These are phyloP conservation scores for Malurus cyaneus DNA, from an alignment of 2,113 vertebrate genomes.

Conservation along the genomic window DNA sequence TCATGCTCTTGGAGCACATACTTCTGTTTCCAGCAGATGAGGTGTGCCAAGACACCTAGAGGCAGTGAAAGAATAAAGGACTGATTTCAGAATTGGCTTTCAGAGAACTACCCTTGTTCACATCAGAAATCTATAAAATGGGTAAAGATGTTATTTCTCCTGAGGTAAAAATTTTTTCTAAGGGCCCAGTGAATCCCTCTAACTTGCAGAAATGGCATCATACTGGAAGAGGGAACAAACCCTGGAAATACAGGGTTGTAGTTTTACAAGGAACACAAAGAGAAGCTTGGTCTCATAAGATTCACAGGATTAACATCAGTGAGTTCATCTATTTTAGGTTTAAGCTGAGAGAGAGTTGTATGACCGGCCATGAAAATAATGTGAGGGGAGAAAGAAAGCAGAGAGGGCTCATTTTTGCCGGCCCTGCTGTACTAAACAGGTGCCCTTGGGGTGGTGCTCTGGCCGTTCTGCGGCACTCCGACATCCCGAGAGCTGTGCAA, in stretches of 20 bases:
- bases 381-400: fast-evolving
- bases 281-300: background rate
- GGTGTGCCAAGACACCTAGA: background rate
- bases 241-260: background rate
- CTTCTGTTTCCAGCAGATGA: background rate
- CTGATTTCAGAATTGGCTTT: background rate
- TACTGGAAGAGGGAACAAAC: background rate
- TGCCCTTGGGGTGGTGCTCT: background rate
- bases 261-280: background rate
- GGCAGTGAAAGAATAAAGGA: background rate
- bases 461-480: fast-evolving
- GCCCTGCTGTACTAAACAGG: fast-evolving
- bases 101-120: background rate
- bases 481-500: fast-evolving
- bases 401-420: fast-evolving
- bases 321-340: background rate
- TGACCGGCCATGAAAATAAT: background rate
- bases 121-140: background rate
- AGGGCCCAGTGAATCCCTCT: background rate
- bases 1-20: background rate
- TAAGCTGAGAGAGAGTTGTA: background rate
- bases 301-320: background rate
- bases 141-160: background rate
- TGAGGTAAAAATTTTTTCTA: background rate
- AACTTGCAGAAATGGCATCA: background rate